Base-by-base conservation (phyloP, 2,113 vertebrate species). In the Eonycteris spelaea region DNA sequence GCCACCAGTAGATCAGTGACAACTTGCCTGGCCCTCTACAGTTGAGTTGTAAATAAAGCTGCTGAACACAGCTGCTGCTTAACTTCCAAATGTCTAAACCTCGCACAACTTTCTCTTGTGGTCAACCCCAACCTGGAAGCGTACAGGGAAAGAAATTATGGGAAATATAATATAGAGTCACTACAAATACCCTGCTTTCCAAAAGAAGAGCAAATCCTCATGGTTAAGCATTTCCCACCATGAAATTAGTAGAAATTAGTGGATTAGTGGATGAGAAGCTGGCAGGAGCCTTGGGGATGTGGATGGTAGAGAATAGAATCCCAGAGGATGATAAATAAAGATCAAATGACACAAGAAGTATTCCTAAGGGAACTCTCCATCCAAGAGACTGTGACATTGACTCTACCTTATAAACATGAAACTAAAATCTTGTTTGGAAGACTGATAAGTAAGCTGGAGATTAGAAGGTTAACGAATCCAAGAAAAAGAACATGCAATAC, bases 361-460 rank as follows among this genome's bases (percentile, higher is more conserved):
- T 82, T 95, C 19, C 55, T 70, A 51, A 71, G 70, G 75, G 43
- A 74, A 90, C 28, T 51, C 55, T 67, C 21, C 68, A 38, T 77
- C 48, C 63, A 83, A 61, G 35, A 84, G 16, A 75, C 10, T 40
- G 6, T 57, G 38, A 26, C 51, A 5, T 78, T 45, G 28, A 73
- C 73, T 84, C 65, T 63, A 63, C 19, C 26, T 78, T 94, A 82
- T 67, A 70, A 79, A 77, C 30, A 19, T 53, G 45, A 24, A 26
- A 59, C 38, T 79, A 71, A 73, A 95, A 86, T 78, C 21, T 30
- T 65, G 24, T 88, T 90, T 91, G 83, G 40, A 95, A 89, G 53
- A 82, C 24, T 18, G 86, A 74, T 18, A 90, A 74, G 6, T 12
- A 59, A 86, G 18, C 21, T 63, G 65, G 13, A 82, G 26, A 73